Conservation (phyloP, 2,888 invertebrate genomes). For the Leucophora obtusa region DNA sequence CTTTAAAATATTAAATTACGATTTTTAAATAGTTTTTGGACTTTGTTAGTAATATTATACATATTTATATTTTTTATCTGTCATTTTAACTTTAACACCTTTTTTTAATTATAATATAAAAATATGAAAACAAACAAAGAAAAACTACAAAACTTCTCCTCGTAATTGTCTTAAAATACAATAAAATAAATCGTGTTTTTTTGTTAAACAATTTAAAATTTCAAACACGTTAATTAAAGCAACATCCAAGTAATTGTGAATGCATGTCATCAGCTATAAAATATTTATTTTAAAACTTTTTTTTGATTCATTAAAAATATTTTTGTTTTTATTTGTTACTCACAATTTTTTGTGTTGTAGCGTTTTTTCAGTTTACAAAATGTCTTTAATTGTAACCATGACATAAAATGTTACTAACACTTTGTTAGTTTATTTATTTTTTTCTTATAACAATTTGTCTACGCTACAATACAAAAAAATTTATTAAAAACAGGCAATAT, state of each 20-base stretch:
- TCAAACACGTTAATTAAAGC: conserved; percentile 32
- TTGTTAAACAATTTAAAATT: conserved; percentile 15
- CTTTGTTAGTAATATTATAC: not conserved
- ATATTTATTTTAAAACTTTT: conserved; percentile 19
- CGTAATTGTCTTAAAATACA: not conserved
- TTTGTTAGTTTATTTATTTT: conserved; percentile 13
- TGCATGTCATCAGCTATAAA: conserved; percentile 51
- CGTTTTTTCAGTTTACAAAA: not conserved
- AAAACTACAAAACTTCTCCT: not conserved
- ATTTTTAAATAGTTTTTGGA: not conserved
- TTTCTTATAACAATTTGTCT: not conserved
- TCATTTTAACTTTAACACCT: not conserved
- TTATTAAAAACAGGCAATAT: conserved; percentile 23
- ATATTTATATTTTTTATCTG: not conserved
- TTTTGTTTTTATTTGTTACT: conserved; percentile 16
- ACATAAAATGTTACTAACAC: conserved; percentile 57
- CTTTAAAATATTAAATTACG: not conserved
- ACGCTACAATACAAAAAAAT: not conserved
- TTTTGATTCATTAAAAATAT: not conserved
- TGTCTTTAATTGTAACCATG: conserved; percentile 56
- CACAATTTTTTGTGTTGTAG: conserved; percentile 13
- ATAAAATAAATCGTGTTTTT: not conserved
- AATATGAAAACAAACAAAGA: not conserved
- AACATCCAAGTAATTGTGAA: conserved; percentile 44
- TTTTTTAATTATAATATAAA: not conserved